These are phyloP conservation scores for Ashinkailepas kermadecensis DNA, from an alignment of 2,888 invertebrate genomes.

Conservation along the genomic window DNA sequence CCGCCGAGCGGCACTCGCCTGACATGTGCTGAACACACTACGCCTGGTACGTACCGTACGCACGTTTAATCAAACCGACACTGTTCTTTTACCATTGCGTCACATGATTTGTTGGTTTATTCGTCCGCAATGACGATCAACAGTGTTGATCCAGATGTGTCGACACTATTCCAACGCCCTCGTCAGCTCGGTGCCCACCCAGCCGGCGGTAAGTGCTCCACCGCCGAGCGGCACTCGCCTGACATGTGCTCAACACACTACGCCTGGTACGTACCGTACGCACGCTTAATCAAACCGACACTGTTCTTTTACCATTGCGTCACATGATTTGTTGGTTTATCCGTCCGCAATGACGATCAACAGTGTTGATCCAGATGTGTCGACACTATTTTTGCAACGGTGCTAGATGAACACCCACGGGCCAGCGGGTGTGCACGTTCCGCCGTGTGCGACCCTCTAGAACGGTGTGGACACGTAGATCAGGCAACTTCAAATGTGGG, in stretches of 20 bases:
- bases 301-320: too few species aligned
- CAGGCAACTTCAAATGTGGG: neutral
- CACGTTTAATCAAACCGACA: too few species aligned
- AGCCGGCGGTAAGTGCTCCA: neutral
- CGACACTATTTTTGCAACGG: neutral
- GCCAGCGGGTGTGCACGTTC: constrained; percentile 9
- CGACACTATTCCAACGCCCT: constrained; percentile 13
- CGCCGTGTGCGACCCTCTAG: constrained; percentile 4
- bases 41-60: too few species aligned
- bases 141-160: neutral
- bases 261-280: too few species aligned
- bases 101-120: too few species aligned
- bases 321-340: too few species aligned
- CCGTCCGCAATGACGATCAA: neutral
- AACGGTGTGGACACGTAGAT: neutral
- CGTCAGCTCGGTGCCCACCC: neutral
- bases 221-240: too few species aligned
- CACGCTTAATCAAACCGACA: too few species aligned
- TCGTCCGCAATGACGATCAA: constrained; percentile 1
- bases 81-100: too few species aligned
- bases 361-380: neutral
- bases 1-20: too few species aligned
- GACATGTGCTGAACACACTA: too few species aligned
- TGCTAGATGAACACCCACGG: neutral
- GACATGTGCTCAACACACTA: too few species aligned